Evolutionary conservation across 2,888 invertebrate species (phyloP), one percentile per base, ranked within the genome.

Genomic region (Meiosimyza platycephala): DNA sequence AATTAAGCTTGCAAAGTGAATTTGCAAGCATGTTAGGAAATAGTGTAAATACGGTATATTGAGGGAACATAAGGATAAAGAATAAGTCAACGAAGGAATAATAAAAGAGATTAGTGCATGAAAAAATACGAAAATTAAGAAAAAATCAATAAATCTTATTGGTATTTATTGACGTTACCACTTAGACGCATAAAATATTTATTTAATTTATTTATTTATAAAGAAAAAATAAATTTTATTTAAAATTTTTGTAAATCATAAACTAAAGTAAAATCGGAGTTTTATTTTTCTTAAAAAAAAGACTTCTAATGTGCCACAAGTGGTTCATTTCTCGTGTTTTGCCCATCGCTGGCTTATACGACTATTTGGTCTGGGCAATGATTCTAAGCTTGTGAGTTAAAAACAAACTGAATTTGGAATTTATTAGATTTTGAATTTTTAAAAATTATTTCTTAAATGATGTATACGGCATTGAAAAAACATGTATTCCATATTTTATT

Each of bases 21-120:
- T 76, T 80, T 74, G 79, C 79, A 78, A 79, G 79, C 74, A 79
- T 79, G 80, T 15, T 79, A 70, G 80, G 80, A 76, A 82, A 80
- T 79, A 80, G 80, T 84, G 84, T 85, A 84, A 84, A 85, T 85
- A 84, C 81, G 72, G 71, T 83, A 75, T 82, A 80, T 79, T 77
- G 78, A 76, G 76, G 22, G 5, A 59, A 13, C 48, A 2, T 7
- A 47, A 13, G 11, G n/a, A 1, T n/a, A 47, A 63, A 9, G 1
- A 4, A 50, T 12, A 16, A 48, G 15, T 12, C 18, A 50, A 50
- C 28, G 60, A 55, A 33, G 40, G 13, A 55, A 65, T 52, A 52
- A 62, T 22, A 40, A 7, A 40, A 59, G 11, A 60, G 52, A 13
- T 33, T 6, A 33, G 3, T 33, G 28, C 28, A 28, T n/a, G 18